Base-by-base conservation (phyloP, 1,140 invertebrate genomes). In the Drosophila insularis region DNA sequence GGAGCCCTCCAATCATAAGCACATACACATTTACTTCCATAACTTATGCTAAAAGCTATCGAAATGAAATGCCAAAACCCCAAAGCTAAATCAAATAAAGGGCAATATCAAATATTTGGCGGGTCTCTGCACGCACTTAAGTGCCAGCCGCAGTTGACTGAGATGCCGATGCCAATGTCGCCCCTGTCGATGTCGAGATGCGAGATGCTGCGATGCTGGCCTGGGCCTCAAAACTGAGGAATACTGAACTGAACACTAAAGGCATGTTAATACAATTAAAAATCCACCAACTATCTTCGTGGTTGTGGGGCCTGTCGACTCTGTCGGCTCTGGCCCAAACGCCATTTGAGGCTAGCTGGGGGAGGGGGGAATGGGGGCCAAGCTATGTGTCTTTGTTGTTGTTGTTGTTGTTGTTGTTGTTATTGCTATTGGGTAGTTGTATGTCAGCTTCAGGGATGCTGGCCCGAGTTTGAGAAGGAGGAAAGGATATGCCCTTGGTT, bases 201-300 rank as follows among this genome's bases (percentile, higher is more conserved):
- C 50, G 1, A 14, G n/a, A 31, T n/a, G 19, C 40, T 55, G 59
- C 13, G 56, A 35, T 63, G 17, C 43, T 10, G 6, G 8, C 19
- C 19, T 61, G 3, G 23, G 53, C 46, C 66, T 37, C 54, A 63
- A 10, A 32, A 32, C 32, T 40, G 62, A 27, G 27, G 27, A 13
- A 31, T 32, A 21, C 4, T 19, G 55, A 63, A 58, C 63, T 32
- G 53, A 11, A n/a, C 59, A 39, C 65, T 66, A 39, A 59, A 58
- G 54, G 61, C 58, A 81, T 63, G 75, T 74, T 86, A 86, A 86
- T 87, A 75, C 75, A 86, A 89, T 89, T 89, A 89, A 82, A 89
- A 89, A 89, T 78, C 73, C 74, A 68, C 73, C 65, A 74, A 86
- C 58, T 82, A 59, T 58, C 70, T 63, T 67, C 54, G 50, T 63